Evolutionary conservation across 2,797 vertebrate species (phyloP).

Genomic region (Mergus octosetaceus): DNA sequence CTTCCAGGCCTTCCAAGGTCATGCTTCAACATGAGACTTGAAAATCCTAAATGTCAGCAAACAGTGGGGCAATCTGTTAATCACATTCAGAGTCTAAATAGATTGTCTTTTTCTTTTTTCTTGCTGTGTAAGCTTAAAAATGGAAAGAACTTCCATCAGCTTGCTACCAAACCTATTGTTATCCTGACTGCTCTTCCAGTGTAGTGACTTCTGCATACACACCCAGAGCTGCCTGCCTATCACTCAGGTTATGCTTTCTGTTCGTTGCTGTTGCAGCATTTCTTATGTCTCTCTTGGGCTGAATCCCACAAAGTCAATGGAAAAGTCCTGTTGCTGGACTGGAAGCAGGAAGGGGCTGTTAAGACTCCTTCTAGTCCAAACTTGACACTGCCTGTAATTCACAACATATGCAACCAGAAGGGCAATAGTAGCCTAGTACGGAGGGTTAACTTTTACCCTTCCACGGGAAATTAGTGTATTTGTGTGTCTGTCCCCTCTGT

Average conservation of each 20-base stretch:
- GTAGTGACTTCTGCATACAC: background rate
- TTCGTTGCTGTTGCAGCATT: background rate
- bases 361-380: background rate
- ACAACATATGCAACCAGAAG: background rate
- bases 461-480: background rate
- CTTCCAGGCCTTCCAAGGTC: conserved; percentile 13
- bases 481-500: background rate
- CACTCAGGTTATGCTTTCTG: background rate
- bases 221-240: background rate
- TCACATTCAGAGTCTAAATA: background rate
- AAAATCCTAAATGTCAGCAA: conserved; percentile 36
- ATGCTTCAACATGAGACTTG: background rate
- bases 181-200: background rate
- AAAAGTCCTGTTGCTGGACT: background rate
- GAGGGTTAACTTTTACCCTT: background rate
- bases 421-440: background rate
- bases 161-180: background rate
- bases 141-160: rapidly evolving
- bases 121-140: background rate
- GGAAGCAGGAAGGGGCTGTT: background rate
- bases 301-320: conserved; percentile 1
- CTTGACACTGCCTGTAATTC: background rate
- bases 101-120: background rate
- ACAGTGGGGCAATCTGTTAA: conserved; percentile 4
- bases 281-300: background rate